Conservation (phyloP, 2,797 vertebrate species). For the Microcaecilia unicolor region DNA sequence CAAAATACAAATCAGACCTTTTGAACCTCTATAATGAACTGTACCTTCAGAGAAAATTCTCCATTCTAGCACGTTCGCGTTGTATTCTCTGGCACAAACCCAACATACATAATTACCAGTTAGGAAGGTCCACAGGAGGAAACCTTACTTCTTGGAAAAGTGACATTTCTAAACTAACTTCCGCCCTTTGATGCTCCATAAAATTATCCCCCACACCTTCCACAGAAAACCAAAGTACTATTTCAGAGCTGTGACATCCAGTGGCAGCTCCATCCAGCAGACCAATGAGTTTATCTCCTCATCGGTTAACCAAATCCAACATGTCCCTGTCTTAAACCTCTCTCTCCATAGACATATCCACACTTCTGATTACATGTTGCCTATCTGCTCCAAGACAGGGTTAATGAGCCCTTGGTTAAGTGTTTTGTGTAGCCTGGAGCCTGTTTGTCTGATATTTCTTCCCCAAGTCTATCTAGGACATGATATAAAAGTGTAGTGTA, state of each 20-base stretch:
- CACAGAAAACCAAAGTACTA: slow-evolving; percentile 12
- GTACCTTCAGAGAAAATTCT: too few species aligned
- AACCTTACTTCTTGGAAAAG: slow-evolving; percentile 25
- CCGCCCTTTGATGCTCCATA: slow-evolving; percentile 25
- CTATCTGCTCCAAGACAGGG: slow-evolving; percentile 18
- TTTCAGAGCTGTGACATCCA: too few species aligned
- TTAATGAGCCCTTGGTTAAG: slow-evolving; percentile 5
- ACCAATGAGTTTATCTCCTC: too few species aligned
- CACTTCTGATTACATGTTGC: slow-evolving; percentile 9
- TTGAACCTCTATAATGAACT: too few species aligned
- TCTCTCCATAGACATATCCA: slow-evolving; percentile 8
- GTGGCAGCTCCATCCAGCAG: too few species aligned
- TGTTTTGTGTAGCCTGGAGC: slow-evolving; percentile 31
- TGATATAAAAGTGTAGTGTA: slow-evolving; percentile 30
- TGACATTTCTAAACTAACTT: slow-evolving; percentile 26
- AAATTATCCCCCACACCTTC: slow-evolving; percentile 19
- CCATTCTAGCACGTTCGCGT: too few species aligned
- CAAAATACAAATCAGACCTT: too few species aligned
- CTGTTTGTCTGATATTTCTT: slow-evolving; percentile 25
- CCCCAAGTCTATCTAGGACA: too few species aligned
- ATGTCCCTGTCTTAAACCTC: too few species aligned
- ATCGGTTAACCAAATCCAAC: too few species aligned
- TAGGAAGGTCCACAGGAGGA: slow-evolving; percentile 25
- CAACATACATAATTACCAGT: slow-evolving; percentile 27
- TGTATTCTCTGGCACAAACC: too few species aligned